Conservation (phyloP, 2,888 invertebrate genomes). For the Beris chalybata region DNA sequence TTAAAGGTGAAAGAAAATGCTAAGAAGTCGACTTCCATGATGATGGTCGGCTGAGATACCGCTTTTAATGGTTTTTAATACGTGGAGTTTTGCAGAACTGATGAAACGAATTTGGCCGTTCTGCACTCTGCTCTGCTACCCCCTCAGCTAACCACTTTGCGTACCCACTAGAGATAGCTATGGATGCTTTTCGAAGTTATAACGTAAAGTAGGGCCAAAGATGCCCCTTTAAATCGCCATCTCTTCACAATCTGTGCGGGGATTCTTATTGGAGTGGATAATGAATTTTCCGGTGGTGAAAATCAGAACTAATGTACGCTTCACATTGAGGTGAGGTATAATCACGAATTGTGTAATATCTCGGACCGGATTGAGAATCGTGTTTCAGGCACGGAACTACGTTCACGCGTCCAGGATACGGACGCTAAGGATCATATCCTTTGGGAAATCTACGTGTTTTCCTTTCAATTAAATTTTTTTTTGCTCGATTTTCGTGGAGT, state of each 20-base stretch:
- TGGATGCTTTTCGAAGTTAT: too few species aligned
- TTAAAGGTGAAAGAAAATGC: slow-evolving; percentile 2
- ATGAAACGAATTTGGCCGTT: too few species aligned
- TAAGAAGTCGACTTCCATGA: slow-evolving; percentile 7
- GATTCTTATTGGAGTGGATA: slow-evolving; percentile 36
- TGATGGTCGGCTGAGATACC: slow-evolving; percentile 14
- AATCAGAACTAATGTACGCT: slow-evolving; percentile 38
- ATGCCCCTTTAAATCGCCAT: slow-evolving; percentile 17
- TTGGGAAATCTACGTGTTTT: slow-evolving; percentile 34
- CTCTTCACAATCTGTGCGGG: slow-evolving; percentile 19
- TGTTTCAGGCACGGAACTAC: slow-evolving; percentile 13
- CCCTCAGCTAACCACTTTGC: too few species aligned
- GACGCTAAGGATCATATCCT: slow-evolving; percentile 30
- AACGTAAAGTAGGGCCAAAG: too few species aligned
- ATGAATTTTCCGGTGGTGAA: slow-evolving; percentile 34
- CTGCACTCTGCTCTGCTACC: too few species aligned
- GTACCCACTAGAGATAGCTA: too few species aligned
- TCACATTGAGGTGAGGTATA: slow-evolving; percentile 14
- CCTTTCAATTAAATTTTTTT: slow-evolving; percentile 32
- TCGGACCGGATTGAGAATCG: slow-evolving; percentile 1
- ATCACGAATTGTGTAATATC: slow-evolving; percentile 4
- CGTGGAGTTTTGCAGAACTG: slow-evolving; percentile 2
- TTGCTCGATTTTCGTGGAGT: slow-evolving; percentile 6
- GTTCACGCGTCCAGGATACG: slow-evolving; percentile 5
- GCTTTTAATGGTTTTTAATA: slow-evolving; percentile 27